These are phyloP conservation scores for Clarias magur DNA, from an alignment of 2,113 vertebrate genomes.

Conservation along the genomic window DNA sequence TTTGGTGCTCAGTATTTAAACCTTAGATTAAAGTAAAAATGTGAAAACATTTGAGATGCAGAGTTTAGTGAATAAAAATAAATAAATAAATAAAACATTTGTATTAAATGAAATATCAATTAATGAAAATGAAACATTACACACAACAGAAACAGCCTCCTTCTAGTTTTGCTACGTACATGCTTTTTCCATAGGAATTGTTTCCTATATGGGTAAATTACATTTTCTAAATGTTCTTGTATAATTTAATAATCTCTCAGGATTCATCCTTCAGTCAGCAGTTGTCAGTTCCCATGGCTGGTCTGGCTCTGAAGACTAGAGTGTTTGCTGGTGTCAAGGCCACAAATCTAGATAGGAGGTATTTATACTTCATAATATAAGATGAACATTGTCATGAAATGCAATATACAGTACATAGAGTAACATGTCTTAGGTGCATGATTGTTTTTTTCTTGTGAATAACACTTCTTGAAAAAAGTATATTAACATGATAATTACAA, in stretches of 20 bases:
- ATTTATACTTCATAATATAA: not conserved
- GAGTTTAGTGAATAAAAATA: too few species aligned
- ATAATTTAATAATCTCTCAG: slow-evolving; percentile 64
- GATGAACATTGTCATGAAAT: not conserved
- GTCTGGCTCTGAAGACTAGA: slow-evolving; percentile 94
- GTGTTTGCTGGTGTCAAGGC: slow-evolving; percentile 95
- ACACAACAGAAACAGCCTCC: not conserved
- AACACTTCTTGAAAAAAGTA: not conserved
- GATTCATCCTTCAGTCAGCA: slow-evolving; percentile 90
- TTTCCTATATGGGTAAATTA: not conserved
- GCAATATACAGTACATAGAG: not conserved
- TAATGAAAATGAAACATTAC: not conserved
- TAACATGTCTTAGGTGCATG: not conserved
- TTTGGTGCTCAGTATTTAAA: too few species aligned
- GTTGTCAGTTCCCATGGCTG: slow-evolving; percentile 85
- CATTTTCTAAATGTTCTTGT: not conserved
- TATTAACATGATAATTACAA: not conserved
- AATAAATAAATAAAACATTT: too few species aligned
- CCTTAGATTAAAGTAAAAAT: too few species aligned
- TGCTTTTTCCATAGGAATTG: not conserved
- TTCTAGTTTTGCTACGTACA: not conserved
- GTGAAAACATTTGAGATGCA: too few species aligned
- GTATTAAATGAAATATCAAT: too few species aligned
- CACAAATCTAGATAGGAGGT: slow-evolving; percentile 95
- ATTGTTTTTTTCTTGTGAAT: not conserved